Conservation (phyloP, 35 echinoderm and acorn worm species). For the Lytechinus pictus region DNA sequence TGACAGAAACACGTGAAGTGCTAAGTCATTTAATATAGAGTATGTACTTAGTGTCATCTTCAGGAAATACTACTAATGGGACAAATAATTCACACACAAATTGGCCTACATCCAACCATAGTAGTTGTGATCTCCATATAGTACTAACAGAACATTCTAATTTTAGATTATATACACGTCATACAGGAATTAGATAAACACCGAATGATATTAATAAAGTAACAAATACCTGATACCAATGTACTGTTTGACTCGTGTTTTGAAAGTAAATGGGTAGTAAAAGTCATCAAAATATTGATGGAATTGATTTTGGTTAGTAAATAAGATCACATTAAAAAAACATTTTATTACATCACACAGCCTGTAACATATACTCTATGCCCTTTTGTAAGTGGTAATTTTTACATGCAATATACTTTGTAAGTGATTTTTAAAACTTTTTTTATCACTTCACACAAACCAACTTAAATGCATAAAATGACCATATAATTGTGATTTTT, state of each 20-base stretch:
- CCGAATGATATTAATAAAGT: no score
- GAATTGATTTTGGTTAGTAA: background rate
- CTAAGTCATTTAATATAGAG: background rate
- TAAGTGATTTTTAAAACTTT: background rate
- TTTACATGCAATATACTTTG: no score
- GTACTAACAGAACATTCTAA: background rate
- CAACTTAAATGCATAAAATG: background rate
- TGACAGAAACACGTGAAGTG: background rate
- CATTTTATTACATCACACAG: no score
- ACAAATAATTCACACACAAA: background rate
- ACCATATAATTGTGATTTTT: background rate
- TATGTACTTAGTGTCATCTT: background rate
- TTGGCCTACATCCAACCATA: background rate
- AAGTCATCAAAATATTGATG: background rate
- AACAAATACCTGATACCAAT: no score
- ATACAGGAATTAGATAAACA: background rate
- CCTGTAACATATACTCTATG: no score
- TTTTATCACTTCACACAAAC: background rate
- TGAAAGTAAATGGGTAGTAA: background rate
- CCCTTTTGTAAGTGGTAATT: no score
- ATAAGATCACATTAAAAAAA: no score
- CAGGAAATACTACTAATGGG: background rate
- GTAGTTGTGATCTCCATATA: background rate
- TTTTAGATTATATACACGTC: background rate
- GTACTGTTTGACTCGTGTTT: no score